Base-by-base conservation (phyloP, 2,113 vertebrate species). In the Pelobates fuscus region DNA sequence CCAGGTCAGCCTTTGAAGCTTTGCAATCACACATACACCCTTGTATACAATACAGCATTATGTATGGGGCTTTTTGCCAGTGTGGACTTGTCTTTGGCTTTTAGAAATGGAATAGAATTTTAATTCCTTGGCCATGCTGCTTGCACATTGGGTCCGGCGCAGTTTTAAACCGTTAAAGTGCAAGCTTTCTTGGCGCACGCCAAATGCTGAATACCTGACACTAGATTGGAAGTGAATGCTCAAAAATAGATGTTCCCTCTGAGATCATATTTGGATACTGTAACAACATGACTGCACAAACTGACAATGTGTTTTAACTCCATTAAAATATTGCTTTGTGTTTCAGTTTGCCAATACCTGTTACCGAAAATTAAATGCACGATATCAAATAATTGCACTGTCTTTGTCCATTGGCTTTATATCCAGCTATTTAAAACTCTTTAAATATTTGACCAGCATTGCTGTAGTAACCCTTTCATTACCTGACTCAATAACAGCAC, bases 171-270 rank as follows among this genome's bases (percentile, higher is more conserved):
- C 32, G 49, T 72, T 43, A 73, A 24, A 64, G 46, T 54, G 21
- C 30, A 41, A 44, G 24, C 17, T 73, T 17, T 63, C 65, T 73
- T 54, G 71, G 61, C 14, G 21, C 37, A 43, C 44, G 44, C 61
- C 71, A 73, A 55, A 26, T 12, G 6, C 46, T 54, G 70, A 8
- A 57, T 54, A 54, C 27, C 27, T 30, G 29, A 64, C 43, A 20
- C 11, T 41, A 55, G 46, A 27, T 63, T 73, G 71, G 23, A 65
- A 64, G 62, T 37, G 49, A 52, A 67, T 27, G 60, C 29, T 37
- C 7, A 20, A 37, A 37, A 37, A 12, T 37, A 55, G 52, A 55
- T 55, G 52, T 55, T 55, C 21, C 12, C 4, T 60, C 14, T 60
- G 21, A 27, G 58, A 27, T 8, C 58, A 27, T 8, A 26, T 26